phyloP scores from a whole-genome alignment of 1,140 invertebrate species.

The Drosophila mojavensis region DNA sequence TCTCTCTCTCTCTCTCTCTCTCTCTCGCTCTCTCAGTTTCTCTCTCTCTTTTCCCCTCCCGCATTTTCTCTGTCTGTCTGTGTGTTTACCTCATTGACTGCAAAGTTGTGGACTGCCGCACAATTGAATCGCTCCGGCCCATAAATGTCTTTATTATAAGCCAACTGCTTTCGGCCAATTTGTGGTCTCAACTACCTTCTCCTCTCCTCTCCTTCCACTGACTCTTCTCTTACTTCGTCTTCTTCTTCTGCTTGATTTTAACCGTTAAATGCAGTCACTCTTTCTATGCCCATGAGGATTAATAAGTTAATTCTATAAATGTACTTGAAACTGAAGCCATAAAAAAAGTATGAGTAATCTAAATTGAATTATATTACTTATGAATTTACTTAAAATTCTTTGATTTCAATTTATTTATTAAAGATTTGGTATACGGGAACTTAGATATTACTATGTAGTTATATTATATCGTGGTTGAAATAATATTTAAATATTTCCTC shows the following conservation, averaged over 20 bases:
- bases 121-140: constrained; percentile 63
- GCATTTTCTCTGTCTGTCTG: neutral
- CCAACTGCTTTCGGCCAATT: constrained; percentile 63
- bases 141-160: constrained; percentile 79
- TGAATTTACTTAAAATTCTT: no score
- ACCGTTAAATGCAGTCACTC: no score
- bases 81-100: constrained; percentile 26
- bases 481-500: no score
- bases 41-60: neutral
- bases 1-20: constrained; percentile 6
- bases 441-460: no score
- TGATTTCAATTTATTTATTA: no score
- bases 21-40: neutral
- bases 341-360: no score
- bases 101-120: constrained; percentile 64
- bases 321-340: no score
- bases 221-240: neutral
- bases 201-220: neutral
- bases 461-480: no score
- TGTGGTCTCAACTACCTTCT: constrained; percentile 29
- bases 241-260: neutral
- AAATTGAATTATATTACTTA: no score
- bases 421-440: no score
- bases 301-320: no score
- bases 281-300: no score